phyloP scores from a whole-genome alignment of 2,113 vertebrate genomes.

The Callocephalon fimbriatum region DNA sequence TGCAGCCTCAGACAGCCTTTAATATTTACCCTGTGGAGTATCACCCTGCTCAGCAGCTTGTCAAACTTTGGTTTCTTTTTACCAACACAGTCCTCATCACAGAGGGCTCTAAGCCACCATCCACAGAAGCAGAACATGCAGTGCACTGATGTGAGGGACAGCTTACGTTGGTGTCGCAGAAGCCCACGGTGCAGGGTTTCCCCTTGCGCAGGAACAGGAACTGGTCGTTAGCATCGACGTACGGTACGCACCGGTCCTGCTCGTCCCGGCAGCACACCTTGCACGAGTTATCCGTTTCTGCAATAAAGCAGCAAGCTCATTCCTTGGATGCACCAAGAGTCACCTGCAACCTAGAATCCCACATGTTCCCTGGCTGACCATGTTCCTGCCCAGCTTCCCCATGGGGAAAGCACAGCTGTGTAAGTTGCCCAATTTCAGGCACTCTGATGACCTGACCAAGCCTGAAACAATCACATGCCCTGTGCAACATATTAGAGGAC shows the following conservation, averaged over 20 bases:
- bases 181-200: slow-evolving; percentile 97
- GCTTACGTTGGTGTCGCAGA: slow-evolving; percentile 86
- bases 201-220: slow-evolving; percentile 91
- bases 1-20: background rate
- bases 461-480: background rate
- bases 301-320: background rate
- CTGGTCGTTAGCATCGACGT: slow-evolving; percentile 43
- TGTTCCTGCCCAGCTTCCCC: background rate
- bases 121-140: background rate
- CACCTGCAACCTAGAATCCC: background rate
- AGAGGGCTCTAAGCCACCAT: background rate
- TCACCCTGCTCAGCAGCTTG: background rate
- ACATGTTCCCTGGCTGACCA: accelerated
- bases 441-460: background rate
- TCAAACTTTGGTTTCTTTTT: background rate
- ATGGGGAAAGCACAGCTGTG: accelerated
- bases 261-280: slow-evolving; percentile 91
- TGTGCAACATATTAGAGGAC: background rate
- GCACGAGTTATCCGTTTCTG: slow-evolving; percentile 92
- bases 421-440: accelerated
- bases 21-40: accelerated
- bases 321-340: background rate
- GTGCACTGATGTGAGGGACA: background rate
- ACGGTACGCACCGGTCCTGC: slow-evolving; percentile 82
- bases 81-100: background rate